Evolutionary conservation across 2,888 invertebrate species (phyloP).

Genomic region (Trisateles emortualis): DNA sequence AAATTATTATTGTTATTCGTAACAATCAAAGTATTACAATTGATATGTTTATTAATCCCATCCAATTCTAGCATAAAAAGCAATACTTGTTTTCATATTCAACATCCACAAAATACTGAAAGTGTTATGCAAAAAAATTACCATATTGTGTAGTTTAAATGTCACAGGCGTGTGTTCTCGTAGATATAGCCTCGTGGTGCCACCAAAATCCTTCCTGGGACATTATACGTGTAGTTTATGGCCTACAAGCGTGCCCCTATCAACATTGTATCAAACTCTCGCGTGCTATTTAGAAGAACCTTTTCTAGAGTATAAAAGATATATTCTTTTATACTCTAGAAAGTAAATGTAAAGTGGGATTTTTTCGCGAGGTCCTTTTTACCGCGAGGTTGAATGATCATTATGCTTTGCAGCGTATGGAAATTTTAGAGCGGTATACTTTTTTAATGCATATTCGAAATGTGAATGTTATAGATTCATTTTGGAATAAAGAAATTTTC

Average conservation of each 20-base stretch:
- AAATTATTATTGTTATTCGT: no score
- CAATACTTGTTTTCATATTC: not conserved
- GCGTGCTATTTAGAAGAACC: slow-evolving; percentile 35
- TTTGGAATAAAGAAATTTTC: no score
- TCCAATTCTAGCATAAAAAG: no score
- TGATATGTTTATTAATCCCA: no score
- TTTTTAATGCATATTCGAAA: not conserved
- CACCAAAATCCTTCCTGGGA: slow-evolving; percentile 37
- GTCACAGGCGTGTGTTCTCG: slow-evolving; percentile 8
- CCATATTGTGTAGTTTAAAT: slow-evolving; percentile 8
- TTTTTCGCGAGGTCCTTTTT: slow-evolving; percentile 13
- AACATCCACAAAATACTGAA: not conserved
- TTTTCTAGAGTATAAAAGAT: slow-evolving; percentile 38
- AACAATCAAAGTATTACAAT: no score
- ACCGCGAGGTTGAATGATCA: slow-evolving; percentile 23
- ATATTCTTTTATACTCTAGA: slow-evolving; percentile 30
- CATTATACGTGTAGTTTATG: slow-evolving; percentile 52
- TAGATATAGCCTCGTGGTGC: slow-evolving; percentile 21
- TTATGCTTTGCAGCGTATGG: slow-evolving; percentile 12
- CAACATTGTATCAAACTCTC: slow-evolving; percentile 46
- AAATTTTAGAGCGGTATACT: not conserved
- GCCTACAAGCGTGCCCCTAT: slow-evolving; percentile 45
- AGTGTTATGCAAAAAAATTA: not conserved
- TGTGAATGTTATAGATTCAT: not conserved
- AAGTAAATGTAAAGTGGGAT: slow-evolving; percentile 25